Percentiles rank a stretch among this genome's conserved stretches.
phyloP scores from a whole-genome alignment of 2,797 vertebrate species.

The Eupleurogrammus muticus region DNA sequence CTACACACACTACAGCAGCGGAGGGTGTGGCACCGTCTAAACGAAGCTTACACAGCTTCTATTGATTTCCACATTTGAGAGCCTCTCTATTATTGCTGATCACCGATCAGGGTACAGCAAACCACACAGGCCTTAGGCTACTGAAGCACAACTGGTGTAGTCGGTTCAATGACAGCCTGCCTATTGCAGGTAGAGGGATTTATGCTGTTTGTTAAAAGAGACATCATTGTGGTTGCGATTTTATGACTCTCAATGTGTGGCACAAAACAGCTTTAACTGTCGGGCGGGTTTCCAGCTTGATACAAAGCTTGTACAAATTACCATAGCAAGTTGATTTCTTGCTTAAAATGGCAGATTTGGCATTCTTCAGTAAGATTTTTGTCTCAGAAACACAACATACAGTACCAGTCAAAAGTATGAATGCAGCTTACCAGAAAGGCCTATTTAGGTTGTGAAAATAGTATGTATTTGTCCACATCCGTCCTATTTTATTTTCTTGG shows the following conservation, averaged over 20 bases:
- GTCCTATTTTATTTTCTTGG: constrained; percentile 1
- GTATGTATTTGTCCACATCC: neutral
- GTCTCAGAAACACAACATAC: constrained; percentile 9
- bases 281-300: constrained; percentile 31
- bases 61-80: constrained; percentile 77
- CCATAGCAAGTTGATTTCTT: constrained; percentile 34
- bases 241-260: constrained; percentile 33
- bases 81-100: constrained; percentile 74
- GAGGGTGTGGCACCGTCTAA: constrained; percentile 59
- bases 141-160: constrained; percentile 60
- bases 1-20: constrained; percentile 43
- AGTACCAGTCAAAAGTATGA: no score
- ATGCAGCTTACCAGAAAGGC: neutral
- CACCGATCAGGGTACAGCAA: constrained; percentile 59
- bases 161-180: constrained; percentile 41
- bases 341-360: constrained; percentile 25
- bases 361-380: constrained; percentile 28
- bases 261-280: constrained; percentile 34
- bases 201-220: constrained; percentile 48
- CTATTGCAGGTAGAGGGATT: constrained; percentile 34
- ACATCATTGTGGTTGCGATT: constrained; percentile 39
- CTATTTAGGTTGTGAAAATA: neutral
- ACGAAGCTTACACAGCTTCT: constrained; percentile 43
- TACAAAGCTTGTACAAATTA: constrained; percentile 39
- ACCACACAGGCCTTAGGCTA: constrained; percentile 35